These are phyloP conservation scores for Leptobrachium leishanense DNA, from an alignment of 2,113 vertebrate species.

Conservation along the genomic window DNA sequence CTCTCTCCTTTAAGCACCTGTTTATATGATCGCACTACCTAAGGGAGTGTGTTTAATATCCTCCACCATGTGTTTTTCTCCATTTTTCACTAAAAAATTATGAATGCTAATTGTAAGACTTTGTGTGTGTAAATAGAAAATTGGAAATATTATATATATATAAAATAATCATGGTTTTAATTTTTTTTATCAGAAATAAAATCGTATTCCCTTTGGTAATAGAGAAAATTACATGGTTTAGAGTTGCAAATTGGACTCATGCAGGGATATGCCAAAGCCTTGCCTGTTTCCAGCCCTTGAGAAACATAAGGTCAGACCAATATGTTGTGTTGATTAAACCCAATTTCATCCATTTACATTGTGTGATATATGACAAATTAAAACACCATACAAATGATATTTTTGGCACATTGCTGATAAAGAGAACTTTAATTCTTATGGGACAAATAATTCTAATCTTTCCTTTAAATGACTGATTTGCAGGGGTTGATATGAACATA, in stretches of 20 bases:
- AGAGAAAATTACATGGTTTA: slow-evolving; percentile 35
- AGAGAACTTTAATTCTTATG: neutral
- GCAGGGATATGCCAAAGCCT: slow-evolving; percentile 25
- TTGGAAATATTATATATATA: neutral
- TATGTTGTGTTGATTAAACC: slow-evolving; percentile 36
- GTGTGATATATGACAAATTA: slow-evolving; percentile 21
- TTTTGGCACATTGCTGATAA: neutral
- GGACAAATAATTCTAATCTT: slow-evolving; percentile 1
- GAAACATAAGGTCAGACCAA: slow-evolving; percentile 32
- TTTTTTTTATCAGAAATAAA: slow-evolving; percentile 15
- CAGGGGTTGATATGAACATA: neutral
- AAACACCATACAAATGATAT: slow-evolving; percentile 18
- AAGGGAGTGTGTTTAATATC: no score
- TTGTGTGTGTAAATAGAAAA: neutral
- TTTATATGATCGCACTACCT: no score
- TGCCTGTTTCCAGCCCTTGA: slow-evolving; percentile 12
- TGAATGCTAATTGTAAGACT: slow-evolving; percentile 28
- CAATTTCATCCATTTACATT: slow-evolving; percentile 28
- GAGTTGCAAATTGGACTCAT: slow-evolving; percentile 35
- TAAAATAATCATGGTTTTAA: slow-evolving; percentile 10
- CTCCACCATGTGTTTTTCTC: no score
- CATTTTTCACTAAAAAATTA: neutral
- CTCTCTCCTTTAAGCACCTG: no score
- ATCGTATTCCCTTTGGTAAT: slow-evolving; percentile 28
- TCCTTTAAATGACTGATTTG: neutral